A percentile compares a stretch with the other conserved stretches of the same genome.
Conservation (phyloP, 2,113 vertebrate species). For the Myotis lucifugus region DNA sequence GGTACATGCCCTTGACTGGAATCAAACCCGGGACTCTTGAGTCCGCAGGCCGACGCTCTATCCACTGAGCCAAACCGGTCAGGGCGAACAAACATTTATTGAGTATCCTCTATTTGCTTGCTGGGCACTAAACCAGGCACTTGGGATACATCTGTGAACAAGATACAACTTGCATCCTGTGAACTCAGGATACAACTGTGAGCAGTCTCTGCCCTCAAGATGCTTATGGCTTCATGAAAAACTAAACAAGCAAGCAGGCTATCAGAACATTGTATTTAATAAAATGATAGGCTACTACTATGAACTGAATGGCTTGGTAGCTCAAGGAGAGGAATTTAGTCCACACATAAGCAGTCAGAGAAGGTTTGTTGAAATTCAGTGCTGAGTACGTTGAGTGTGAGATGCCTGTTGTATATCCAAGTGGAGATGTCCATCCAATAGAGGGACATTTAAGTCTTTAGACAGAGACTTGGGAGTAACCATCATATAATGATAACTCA, state of each 20-base stretch:
- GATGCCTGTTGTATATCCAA: neutral
- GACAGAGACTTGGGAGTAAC: neutral
- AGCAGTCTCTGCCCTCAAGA: neutral
- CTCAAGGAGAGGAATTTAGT: neutral
- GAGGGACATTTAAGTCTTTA: neutral
- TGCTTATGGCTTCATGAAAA: neutral
- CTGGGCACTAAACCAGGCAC: neutral
- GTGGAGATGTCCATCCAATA: neutral
- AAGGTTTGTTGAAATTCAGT: neutral
- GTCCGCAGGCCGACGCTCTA: too few species aligned
- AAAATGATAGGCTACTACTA: neutral
- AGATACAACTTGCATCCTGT: neutral
- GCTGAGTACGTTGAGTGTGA: neutral
- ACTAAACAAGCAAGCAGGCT: neutral
- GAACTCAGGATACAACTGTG: neutral
- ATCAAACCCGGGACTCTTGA: too few species aligned
- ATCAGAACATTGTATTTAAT: neutral
- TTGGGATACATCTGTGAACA: constrained; percentile 1
- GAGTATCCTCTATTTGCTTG: neutral
- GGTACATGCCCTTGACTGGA: too few species aligned
- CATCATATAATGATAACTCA: neutral
- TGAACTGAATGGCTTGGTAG: neutral
- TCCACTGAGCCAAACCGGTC: too few species aligned
- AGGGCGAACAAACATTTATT: neutral
- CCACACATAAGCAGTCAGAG: neutral